A percentile compares a stretch with the other conserved stretches of the same genome.
Evolutionary conservation across 2,797 vertebrate species (phyloP).

Genomic region (Lacerta bilineata): DNA sequence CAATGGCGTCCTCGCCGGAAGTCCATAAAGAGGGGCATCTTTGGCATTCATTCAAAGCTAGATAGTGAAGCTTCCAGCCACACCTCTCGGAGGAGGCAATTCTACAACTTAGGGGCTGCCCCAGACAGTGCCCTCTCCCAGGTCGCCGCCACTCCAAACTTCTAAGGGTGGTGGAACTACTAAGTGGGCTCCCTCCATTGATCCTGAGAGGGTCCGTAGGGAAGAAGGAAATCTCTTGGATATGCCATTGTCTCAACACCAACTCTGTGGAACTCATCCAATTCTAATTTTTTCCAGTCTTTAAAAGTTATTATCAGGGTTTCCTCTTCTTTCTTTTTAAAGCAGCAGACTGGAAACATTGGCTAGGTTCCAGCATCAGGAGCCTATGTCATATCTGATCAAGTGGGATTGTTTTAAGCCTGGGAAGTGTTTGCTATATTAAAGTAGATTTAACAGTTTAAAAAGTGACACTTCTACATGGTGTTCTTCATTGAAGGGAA

Average conservation of each 20-base stretch:
- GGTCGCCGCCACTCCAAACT: too few relatives aligned
- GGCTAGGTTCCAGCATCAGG: constrained; percentile 12
- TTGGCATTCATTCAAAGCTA: too few relatives aligned
- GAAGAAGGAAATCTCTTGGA: too few relatives aligned
- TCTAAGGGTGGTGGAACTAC: too few relatives aligned
- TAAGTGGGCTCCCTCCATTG: too few relatives aligned
- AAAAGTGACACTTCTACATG: background rate
- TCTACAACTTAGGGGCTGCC: too few relatives aligned
- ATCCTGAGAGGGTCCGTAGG: too few relatives aligned
- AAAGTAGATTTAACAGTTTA: constrained; percentile 1
- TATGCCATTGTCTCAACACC: background rate
- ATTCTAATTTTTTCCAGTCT: background rate
- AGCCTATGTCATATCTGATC: constrained; percentile 16
- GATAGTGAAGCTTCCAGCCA: too few relatives aligned
- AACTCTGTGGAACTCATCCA: background rate
- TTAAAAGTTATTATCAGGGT: background rate
- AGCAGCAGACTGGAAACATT: background rate
- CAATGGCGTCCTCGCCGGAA: too few relatives aligned
- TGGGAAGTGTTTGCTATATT: constrained; percentile 6
- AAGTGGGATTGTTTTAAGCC: constrained; percentile 28
- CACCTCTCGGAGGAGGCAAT: too few relatives aligned
- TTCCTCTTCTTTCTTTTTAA: background rate
- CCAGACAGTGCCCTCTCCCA: too few relatives aligned
- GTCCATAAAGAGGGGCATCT: too few relatives aligned
- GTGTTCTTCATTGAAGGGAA: background rate